Evolutionary conservation across 2,797 vertebrate genomes (phyloP).

Genomic region (Channallabes apus): DNA sequence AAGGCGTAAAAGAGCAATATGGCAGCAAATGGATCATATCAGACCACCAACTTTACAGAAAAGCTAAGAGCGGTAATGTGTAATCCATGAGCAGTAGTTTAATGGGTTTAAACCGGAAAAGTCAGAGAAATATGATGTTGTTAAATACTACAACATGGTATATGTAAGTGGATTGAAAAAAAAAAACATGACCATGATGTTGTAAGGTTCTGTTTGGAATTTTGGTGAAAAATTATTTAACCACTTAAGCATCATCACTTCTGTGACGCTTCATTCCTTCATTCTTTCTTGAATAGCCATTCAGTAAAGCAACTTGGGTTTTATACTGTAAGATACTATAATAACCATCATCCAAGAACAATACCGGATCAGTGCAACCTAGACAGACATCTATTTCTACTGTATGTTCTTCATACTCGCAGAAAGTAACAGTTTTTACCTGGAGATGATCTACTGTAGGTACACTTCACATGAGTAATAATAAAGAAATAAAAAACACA

Average conservation of each 20-base stretch:
- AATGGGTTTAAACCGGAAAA: not conserved
- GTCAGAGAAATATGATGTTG: not conserved
- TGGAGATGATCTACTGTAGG: not conserved
- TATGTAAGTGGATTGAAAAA: not conserved
- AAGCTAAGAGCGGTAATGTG: slow-evolving; percentile 12
- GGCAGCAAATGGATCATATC: slow-evolving; percentile 37
- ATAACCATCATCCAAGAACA: not conserved
- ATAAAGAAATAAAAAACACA: not conserved
- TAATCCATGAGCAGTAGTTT: slow-evolving; percentile 21
- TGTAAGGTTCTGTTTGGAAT: not conserved
- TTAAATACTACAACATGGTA: not conserved
- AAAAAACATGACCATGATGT: not conserved
- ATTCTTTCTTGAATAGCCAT: not conserved
- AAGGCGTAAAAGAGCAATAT: slow-evolving; percentile 35
- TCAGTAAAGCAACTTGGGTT: too few species aligned
- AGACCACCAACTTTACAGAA: slow-evolving; percentile 35
- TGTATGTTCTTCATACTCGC: not conserved
- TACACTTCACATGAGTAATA: not conserved
- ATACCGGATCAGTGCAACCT: not conserved
- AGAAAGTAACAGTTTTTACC: not conserved
- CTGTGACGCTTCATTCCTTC: not conserved
- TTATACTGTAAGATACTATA: not conserved
- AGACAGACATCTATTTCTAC: not conserved
- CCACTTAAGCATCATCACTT: not conserved
- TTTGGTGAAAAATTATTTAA: not conserved